phyloP scores from a whole-genome alignment of 2,113 vertebrate species.

The Daubentonia madagascariensis region DNA sequence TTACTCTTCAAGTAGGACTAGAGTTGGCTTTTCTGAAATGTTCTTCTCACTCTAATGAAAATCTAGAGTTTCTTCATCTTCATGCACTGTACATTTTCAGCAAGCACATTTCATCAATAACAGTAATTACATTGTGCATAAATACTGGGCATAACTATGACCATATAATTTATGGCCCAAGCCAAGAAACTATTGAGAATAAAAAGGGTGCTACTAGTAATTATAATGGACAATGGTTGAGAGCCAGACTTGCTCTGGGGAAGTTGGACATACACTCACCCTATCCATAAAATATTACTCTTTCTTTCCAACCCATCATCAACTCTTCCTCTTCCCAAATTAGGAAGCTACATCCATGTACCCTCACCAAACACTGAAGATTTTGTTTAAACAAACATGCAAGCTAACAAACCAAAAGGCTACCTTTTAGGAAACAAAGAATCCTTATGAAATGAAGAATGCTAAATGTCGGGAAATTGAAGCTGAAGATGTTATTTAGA shows the following conservation, averaged over 20 bases:
- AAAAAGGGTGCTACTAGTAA: neutral
- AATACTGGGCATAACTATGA: neutral
- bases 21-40: neutral
- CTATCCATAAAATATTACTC: neutral
- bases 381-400: neutral
- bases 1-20: neutral
- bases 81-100: neutral
- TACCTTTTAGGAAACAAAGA: neutral
- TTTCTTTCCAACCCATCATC: neutral
- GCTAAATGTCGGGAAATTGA: neutral
- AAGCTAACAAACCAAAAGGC: neutral
- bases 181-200: neutral
- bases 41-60: neutral
- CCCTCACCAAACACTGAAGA: neutral
- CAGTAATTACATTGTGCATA: neutral
- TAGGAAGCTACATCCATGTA: neutral
- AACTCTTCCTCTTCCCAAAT: neutral
- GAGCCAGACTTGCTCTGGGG: neutral
- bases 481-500: constrained; percentile 12
- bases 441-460: neutral
- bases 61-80: neutral
- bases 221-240: neutral
- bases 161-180: neutral
- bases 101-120: neutral
- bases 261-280: neutral